Base-by-base conservation (phyloP, 2,797 vertebrate genomes). In the Varecia variegata region DNA sequence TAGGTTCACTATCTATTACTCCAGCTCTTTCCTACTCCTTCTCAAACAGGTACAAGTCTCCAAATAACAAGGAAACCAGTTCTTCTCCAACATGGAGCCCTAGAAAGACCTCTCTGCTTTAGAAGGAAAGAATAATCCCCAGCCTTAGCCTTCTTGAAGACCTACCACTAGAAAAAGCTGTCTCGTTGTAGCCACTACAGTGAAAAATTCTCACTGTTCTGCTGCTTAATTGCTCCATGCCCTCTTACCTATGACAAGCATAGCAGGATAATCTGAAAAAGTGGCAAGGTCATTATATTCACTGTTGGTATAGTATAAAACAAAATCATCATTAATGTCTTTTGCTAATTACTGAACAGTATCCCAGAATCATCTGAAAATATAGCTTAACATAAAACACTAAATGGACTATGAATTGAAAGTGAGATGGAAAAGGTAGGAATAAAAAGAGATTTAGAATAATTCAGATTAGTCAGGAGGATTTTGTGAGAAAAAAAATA, bases 301-400 rank as follows among this genome's bases (percentile, higher is more conserved):
- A 60, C 15, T 35, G 7, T 56, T 62, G 52, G 62, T 21, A 74
- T 81, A 67, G 58, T 92, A 32, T 88, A 84, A 90, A 87, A 80
- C 14, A 65, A 97, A 86, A 83, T 43, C 38, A 88, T n/a, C 18
- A 40, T 85, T 52, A 56, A 90, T 56, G 7, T 54, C 35, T 50
- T 81, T 88, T 90, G 40, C 45, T 82, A 88, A 79, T 43, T 85
- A 80, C 21, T 83, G 50, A 85, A 87, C 32, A 84, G 25, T 60
- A 84, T 38, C 74, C 50, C 65, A 38, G 15, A 93, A 81, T 77
- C 12, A 8, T 71, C 83, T 92, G 47, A 77, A 95, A 93, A 95
- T 8, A 56, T 4, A 73, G n/a, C 30, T 4, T 62, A 67, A 96
- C 30, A 43, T 50, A 79, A 87, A 96, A 73, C 18, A 82, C 10